Evolutionary conservation across 1,140 invertebrate genomes (phyloP).

Genomic region (Belonocnema kinseyi): DNA sequence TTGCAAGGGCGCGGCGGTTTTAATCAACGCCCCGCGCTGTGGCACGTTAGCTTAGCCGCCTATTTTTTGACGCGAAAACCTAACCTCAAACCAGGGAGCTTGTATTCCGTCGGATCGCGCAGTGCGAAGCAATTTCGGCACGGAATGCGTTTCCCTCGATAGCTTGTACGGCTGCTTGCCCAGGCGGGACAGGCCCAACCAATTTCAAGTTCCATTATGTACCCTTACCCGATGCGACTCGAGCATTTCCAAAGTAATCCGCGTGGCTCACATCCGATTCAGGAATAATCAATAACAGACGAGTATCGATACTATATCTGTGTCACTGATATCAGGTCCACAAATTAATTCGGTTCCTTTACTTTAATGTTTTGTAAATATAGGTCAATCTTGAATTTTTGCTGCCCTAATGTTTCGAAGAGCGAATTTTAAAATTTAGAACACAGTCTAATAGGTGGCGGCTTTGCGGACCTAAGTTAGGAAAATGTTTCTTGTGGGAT

Average conservation of each 20-base stretch:
- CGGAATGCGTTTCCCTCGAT: slow-evolving; percentile 74
- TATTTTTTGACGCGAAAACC: slow-evolving; percentile 67
- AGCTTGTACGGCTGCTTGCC: slow-evolving; percentile 62
- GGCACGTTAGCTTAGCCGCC: slow-evolving; percentile 48
- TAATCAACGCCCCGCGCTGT: slow-evolving; percentile 66
- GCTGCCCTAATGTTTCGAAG: too few relatives aligned
- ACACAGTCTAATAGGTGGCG: too few relatives aligned
- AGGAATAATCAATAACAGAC: slow-evolving; percentile 52
- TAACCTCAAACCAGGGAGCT: slow-evolving; percentile 65
- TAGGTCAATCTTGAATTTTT: too few relatives aligned
- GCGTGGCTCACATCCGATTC: slow-evolving; percentile 45
- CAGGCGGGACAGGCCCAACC: slow-evolving; percentile 73
- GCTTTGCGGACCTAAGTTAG: too few relatives aligned
- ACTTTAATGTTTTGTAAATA: too few relatives aligned
- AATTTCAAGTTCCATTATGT: slow-evolving; percentile 76
- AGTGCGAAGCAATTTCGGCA: slow-evolving; percentile 73
- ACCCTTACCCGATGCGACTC: slow-evolving; percentile 63
- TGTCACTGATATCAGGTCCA: neutral
- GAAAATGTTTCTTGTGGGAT: too few relatives aligned
- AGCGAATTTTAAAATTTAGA: too few relatives aligned
- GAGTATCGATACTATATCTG: neutral
- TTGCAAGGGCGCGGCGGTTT: slow-evolving; percentile 66
- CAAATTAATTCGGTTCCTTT: too few relatives aligned
- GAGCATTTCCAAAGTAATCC: slow-evolving; percentile 65
- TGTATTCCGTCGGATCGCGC: slow-evolving; percentile 58